A percentile compares a stretch with the other conserved stretches of the same genome.
phyloP scores from a whole-genome alignment of 2,113 vertebrate species.

The Ia io region DNA sequence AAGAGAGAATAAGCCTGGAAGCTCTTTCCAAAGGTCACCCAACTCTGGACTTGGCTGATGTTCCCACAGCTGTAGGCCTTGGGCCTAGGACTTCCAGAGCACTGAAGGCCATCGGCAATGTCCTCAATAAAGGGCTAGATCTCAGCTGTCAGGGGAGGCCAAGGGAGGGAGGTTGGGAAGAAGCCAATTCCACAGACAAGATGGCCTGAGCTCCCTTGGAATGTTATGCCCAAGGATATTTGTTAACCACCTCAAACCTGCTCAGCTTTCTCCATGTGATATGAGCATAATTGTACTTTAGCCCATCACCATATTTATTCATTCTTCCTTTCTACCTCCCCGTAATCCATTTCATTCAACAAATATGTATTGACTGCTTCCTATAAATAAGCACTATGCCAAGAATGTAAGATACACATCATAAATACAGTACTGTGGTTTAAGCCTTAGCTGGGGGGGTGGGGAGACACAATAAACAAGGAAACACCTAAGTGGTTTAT shows the following conservation, averaged over 20 bases:
- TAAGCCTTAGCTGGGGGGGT: not conserved
- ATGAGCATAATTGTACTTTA: not conserved
- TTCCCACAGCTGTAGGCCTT: not conserved
- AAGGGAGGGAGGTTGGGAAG: not conserved
- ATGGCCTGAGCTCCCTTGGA: not conserved
- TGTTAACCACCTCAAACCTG: not conserved
- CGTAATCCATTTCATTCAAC: constrained; percentile 20
- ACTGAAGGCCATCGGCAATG: not conserved
- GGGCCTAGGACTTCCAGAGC: not conserved
- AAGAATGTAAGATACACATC: not conserved
- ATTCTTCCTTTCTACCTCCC: not conserved
- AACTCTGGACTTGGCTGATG: not conserved
- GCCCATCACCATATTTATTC: not conserved
- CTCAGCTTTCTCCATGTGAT: not conserved
- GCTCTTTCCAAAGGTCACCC: constrained; percentile 60
- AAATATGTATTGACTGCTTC: constrained; percentile 18
- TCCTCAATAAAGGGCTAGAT: not conserved
- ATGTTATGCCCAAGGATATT: not conserved
- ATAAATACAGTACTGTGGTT: not conserved
- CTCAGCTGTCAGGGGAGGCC: not conserved
- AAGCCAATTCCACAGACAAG: not conserved
- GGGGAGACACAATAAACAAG: not conserved
- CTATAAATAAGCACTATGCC: not conserved
- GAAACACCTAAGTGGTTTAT: constrained; percentile 3
- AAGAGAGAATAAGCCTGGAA: constrained; percentile 44